Base-by-base conservation (phyloP, 2,888 invertebrate species). In the Phanerotoma sp. region DNA sequence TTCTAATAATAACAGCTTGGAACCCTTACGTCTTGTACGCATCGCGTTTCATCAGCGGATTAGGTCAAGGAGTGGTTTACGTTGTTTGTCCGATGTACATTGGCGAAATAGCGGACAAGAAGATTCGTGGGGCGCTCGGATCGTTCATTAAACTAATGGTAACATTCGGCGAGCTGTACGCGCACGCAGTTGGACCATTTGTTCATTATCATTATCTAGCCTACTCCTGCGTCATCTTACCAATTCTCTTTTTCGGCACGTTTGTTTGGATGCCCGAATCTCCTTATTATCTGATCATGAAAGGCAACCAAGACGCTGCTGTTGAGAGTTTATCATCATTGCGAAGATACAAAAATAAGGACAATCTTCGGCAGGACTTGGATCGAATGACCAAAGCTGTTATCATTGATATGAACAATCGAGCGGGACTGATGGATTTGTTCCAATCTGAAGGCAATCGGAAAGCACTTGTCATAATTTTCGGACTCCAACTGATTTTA, bases 1-100 rank as follows among this genome's bases (percentile, higher is more conserved):
- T 86, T 30, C 75, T 86, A 62, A 80, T 87, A 62, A 83, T 85
- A 59, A 74, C 81, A 30, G 85, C 86, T 22, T 78, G 80, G 48
- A 81, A 80, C 4, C 81, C 84, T 2, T 74, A 79, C 37, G 68
- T 82, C 42, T 78, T 87, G n/a, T 84, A 85, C 72, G 77, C 82
- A 5, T 79, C 82, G 1, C 76, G 84, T 50, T 74, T 86, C 77
- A 80, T 86, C 69, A 84, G 84, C 30, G 87, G 87, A 0, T 71
- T 86, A 10, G 84, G 85, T 1, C 85, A 80, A 35, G 84, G 84
- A n/a, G 77, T 82, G 4, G 80, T 83, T 46, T 84, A 84, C 75
- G 83, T 84, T 18, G 81, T 82, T 2, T 82, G 83, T 16, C 84
- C 84, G 1, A 84, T 84, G 84, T 84, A 84, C 68, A 82, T 83